phyloP scores from a whole-genome alignment of 2,113 vertebrate species.

The Microcebus jonahi region DNA sequence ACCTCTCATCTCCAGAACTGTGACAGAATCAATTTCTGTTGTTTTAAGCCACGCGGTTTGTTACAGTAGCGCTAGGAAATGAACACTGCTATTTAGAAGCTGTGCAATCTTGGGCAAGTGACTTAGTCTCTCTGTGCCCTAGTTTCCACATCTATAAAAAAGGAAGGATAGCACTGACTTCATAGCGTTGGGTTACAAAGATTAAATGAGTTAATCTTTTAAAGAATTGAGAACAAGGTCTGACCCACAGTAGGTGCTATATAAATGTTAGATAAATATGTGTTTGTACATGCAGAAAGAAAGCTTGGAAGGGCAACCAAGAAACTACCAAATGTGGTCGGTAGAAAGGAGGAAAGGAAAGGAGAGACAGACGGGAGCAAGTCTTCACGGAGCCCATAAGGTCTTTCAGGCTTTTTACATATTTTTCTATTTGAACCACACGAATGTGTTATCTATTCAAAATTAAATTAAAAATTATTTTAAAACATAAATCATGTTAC shows the following conservation, averaged over 20 bases:
- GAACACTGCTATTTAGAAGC: neutral
- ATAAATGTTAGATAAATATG: constrained; percentile 21
- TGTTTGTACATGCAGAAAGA: neutral
- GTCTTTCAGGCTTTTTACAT: too few relatives aligned
- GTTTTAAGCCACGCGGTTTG: neutral
- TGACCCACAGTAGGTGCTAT: neutral
- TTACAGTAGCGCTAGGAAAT: neutral
- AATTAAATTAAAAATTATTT: constrained; percentile 37
- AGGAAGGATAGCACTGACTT: neutral
- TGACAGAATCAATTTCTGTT: neutral
- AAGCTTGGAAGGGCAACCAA: neutral
- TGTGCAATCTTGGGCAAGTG: neutral
- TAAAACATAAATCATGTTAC: neutral
- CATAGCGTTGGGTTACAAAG: neutral
- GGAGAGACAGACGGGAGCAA: neutral
- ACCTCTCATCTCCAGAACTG: neutral
- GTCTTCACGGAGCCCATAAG: neutral
- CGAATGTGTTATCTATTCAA: neutral
- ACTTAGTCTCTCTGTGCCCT: neutral
- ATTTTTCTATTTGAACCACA: neutral
- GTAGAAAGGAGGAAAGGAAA: neutral
- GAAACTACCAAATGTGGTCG: neutral
- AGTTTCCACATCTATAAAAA: neutral
- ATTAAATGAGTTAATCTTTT: neutral
- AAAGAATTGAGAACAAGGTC: neutral